Percentiles rank a stretch among this genome's conserved stretches.
Conservation (phyloP, 1,140 invertebrate species). For the Camponotus floridanus region DNA sequence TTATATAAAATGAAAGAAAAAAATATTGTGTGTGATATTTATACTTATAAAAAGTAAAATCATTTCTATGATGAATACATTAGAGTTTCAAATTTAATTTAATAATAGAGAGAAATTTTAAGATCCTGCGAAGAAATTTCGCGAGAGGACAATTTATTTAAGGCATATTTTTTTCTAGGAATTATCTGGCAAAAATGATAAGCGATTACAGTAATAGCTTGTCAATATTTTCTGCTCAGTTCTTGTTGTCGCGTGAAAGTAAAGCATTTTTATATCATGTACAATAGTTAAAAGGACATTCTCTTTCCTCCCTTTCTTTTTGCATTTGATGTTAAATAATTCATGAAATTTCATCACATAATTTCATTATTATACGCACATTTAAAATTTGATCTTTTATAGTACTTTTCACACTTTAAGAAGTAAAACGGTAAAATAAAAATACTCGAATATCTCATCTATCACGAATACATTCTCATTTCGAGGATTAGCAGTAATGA, state of each 20-base stretch:
- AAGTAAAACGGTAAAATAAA: background rate
- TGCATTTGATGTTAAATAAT: background rate
- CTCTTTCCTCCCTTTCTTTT: background rate
- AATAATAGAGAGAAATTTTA: background rate
- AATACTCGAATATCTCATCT: background rate
- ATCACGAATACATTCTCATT: background rate
- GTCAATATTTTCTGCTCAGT: background rate
- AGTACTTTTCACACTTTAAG: background rate
- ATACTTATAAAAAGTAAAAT: background rate
- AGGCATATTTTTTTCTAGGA: background rate
- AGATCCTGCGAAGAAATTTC: background rate
- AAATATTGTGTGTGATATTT: too few species aligned
- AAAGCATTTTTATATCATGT: slow-evolving; percentile 20
- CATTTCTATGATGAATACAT: background rate
- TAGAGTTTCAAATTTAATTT: background rate
- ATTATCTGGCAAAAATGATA: slow-evolving; percentile 1
- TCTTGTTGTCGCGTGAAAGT: slow-evolving; percentile 41
- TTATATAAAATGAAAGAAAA: background rate
- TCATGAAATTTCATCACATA: background rate
- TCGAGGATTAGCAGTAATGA: background rate
- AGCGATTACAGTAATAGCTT: background rate
- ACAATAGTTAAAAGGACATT: slow-evolving; percentile 25
- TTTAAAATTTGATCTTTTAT: background rate
- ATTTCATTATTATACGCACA: background rate
- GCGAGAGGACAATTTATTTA: background rate